Base-by-base conservation (phyloP, 2,888 invertebrate genomes). In the Ectemnius cavifrons region DNA sequence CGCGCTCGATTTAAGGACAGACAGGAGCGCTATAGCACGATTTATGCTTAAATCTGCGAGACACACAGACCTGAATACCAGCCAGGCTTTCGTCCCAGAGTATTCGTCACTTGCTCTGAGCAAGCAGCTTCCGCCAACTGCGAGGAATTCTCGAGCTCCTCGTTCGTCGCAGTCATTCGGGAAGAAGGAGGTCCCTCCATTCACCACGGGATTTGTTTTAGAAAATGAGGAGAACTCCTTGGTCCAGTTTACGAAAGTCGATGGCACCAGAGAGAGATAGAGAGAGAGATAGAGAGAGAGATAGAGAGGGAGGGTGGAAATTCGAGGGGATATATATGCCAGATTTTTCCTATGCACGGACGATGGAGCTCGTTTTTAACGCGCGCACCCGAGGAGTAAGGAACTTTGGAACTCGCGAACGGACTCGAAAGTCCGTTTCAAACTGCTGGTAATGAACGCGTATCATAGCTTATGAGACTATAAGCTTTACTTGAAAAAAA, bases 401-500 rank as follows among this genome's bases (percentile, higher is more conserved):
- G 66, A 82, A 82, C 76, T 82, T 82, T 71, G 80, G 67, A 78
- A 70, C 77, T 75, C 71, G 76, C 74, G 71, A 82, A 76, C 72
- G 81, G 73, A 57, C 78, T 75, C 67, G 71, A 71, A 79, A 79
- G 76, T 80, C 68, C 66, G 63, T 74, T 81, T 79, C 72, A 77
- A 78, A 78, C 71, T 73, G 73, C 80, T 80, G 75, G 75, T 80
- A 80, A 80, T 71, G 67, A 73, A 80, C 68, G 78, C 80, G 78
- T 80, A 78, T 80, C 75, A 80, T 60, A 73, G 56, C 18, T 57
- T 63, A 57, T n/a, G 52, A 63, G 60, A 78, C 62, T 72, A 63
- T 49, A 62, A 59, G 69, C 62, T 75, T 61, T 78, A 71, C 76
- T 80, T 64, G 66, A 73, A 52, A 27, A 27, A 45, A 27, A 56